A percentile compares a stretch with the other conserved stretches of the same genome.
Conservation (phyloP, 2,797 vertebrate species). For the Graptemys geographica region DNA sequence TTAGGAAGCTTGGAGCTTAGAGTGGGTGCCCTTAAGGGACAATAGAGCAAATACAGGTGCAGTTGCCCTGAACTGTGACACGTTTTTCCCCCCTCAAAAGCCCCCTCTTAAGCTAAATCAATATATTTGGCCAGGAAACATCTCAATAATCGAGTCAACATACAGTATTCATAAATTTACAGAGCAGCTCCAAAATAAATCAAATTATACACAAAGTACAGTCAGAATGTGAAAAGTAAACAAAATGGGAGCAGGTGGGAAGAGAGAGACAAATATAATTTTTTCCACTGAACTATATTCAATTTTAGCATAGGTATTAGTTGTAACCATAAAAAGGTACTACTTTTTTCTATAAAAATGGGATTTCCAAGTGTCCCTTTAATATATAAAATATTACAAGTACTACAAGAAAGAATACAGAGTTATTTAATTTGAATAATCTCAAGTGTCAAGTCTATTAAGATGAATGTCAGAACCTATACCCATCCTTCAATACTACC, state of each 20-base stretch:
- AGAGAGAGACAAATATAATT: not conserved
- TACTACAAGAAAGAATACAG: not conserved
- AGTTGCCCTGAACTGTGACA: not conserved
- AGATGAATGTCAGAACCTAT: not conserved
- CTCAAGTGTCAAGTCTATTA: not conserved
- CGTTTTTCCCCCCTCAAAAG: too few relatives aligned
- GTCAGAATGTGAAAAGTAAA: not conserved
- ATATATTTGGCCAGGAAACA: not conserved
- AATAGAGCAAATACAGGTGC: not conserved
- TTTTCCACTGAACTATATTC: not conserved
- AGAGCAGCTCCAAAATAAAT: not conserved
- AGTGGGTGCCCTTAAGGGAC: too few relatives aligned
- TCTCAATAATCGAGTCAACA: not conserved
- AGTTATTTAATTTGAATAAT: not conserved
- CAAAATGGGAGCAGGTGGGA: not conserved
- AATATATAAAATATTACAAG: not conserved
- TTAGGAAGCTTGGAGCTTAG: not conserved
- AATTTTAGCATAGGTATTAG: not conserved
- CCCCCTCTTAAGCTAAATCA: not conserved
- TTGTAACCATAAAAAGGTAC: not conserved
- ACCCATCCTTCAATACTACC: not conserved
- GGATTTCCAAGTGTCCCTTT: not conserved
- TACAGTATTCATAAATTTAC: not conserved
- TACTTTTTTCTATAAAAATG: not conserved
- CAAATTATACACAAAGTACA: not conserved